Evolutionary conservation across 1,140 invertebrate species (phyloP), one percentile per base, ranked within the genome.

Genomic region (Tetraneura akinire): DNA sequence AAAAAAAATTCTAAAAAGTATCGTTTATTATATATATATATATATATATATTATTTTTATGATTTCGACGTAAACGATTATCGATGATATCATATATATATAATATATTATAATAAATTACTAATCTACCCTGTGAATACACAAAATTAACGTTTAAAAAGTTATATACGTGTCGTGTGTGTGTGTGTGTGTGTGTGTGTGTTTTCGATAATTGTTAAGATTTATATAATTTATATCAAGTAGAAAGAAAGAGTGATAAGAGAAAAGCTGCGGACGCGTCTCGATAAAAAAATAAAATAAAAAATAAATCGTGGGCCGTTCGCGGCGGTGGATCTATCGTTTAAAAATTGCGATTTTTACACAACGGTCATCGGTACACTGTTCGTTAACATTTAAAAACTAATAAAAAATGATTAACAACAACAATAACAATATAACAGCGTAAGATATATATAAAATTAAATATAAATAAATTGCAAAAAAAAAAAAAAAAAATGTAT

Each of bases 341-440:
- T 47, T 23, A 14, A 47, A n/a, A n/a, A 70, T 47, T 47, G 42
- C 66, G 26, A n/a, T 70, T 47, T 66, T 66, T 62, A 32, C 60
- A 32, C 60, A 66, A 42, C 62, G 10, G 32, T 70, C 26, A 23
- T n/a, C 32, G 32, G 32, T 49, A 49, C 68, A 70, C 45, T 70
- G 45, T 47, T 70, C 10, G 18, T 78, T 37, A 26, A 60, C 18
- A 42, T 76, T 53, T 60, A 42, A 73, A 53, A 78, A 78, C 53
- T 78, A 78, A 62, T 49, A 78, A 78, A 78, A 60, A 78, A 78
- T 32, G 21, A 78, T 78, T 78, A 78, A 78, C 73, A 78, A 78
- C 53, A 78, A 78, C 73, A 76, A 76, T 76, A 78, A 78, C 73
- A 78, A 71, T 49, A 51, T 49, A 71, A 78, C 73, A 60, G 73